Evolutionary conservation across 2,797 vertebrate species (phyloP).

Genomic region (Nothura maculosa): DNA sequence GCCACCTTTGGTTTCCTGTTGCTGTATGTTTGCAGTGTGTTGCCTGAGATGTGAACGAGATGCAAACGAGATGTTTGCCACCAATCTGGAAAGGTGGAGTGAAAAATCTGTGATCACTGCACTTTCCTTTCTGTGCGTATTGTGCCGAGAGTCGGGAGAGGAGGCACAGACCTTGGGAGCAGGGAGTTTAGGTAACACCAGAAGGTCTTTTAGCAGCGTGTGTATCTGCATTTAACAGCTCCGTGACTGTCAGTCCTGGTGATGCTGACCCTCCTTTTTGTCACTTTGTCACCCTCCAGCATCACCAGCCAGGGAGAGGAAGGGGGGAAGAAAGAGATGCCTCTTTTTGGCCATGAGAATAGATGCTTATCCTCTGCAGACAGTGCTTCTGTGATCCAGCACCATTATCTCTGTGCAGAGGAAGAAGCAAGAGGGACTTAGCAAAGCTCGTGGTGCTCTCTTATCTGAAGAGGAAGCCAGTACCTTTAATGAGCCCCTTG

Average conservation of each 20-base stretch:
- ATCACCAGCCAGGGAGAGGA: no score
- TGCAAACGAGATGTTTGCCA: not conserved
- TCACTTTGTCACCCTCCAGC: no score
- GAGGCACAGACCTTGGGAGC: not conserved
- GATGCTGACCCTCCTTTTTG: not conserved
- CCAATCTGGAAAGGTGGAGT: not conserved
- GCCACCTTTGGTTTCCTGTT: not conserved
- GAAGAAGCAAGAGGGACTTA: not conserved
- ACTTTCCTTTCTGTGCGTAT: not conserved
- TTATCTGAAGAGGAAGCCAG: not conserved
- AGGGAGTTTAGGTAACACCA: not conserved
- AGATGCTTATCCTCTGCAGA: not conserved
- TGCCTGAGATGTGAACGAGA: not conserved
- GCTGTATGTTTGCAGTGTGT: not conserved
- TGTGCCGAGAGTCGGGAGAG: not conserved
- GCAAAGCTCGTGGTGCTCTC: not conserved
- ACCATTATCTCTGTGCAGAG: not conserved
- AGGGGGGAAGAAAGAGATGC: no score
- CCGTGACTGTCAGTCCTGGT: not conserved
- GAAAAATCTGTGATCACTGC: not conserved
- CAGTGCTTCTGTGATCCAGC: not conserved
- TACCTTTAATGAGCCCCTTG: not conserved
- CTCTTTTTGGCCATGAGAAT: not conserved
- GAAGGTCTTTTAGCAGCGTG: not conserved
- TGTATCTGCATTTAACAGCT: rapidly evolving